These are phyloP conservation scores for Clarias magur DNA, from an alignment of 2,113 vertebrate genomes.

Conservation along the genomic window DNA sequence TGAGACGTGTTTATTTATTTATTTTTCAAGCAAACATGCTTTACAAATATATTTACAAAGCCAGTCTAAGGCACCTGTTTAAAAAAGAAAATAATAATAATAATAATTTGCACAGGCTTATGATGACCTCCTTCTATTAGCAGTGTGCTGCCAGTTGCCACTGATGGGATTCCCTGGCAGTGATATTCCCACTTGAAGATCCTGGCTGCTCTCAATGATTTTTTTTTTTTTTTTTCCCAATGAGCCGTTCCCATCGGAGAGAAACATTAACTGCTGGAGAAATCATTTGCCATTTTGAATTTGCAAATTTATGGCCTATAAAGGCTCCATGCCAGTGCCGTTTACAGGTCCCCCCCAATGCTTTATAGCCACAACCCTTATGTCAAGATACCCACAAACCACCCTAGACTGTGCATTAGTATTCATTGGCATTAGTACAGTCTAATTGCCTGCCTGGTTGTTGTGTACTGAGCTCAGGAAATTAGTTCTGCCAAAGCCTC, in stretches of 20 bases:
- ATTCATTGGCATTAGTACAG: slow-evolving; percentile 42
- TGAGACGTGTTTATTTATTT: not conserved
- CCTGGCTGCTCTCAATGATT: slow-evolving; percentile 4
- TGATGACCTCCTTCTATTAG: not conserved
- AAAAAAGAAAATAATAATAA: not conserved
- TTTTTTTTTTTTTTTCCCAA: slow-evolving; percentile 26
- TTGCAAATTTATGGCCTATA: slow-evolving; percentile 47
- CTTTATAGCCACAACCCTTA: slow-evolving; percentile 43
- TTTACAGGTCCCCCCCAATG: slow-evolving; percentile 33
- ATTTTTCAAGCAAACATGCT: not conserved
- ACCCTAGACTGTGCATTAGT: slow-evolving; percentile 40
- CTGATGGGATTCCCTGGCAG: slow-evolving; percentile 13
- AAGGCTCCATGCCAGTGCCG: slow-evolving; percentile 37
- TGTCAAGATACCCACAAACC: slow-evolving; percentile 32
- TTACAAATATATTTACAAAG: slow-evolving; percentile 18
- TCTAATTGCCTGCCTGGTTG: slow-evolving; percentile 41
- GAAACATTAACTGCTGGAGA: slow-evolving; percentile 28
- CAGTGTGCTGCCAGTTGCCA: not conserved
- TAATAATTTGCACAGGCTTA: not conserved
- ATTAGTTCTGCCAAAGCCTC: slow-evolving; percentile 14
- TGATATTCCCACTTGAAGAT: slow-evolving; percentile 23
- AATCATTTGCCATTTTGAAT: slow-evolving; percentile 54
- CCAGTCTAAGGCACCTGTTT: not conserved
- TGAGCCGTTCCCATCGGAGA: slow-evolving; percentile 16
- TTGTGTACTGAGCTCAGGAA: slow-evolving; percentile 36